Conservation (phyloP, 2,888 invertebrate genomes). For the Trachelus iudaicus region DNA sequence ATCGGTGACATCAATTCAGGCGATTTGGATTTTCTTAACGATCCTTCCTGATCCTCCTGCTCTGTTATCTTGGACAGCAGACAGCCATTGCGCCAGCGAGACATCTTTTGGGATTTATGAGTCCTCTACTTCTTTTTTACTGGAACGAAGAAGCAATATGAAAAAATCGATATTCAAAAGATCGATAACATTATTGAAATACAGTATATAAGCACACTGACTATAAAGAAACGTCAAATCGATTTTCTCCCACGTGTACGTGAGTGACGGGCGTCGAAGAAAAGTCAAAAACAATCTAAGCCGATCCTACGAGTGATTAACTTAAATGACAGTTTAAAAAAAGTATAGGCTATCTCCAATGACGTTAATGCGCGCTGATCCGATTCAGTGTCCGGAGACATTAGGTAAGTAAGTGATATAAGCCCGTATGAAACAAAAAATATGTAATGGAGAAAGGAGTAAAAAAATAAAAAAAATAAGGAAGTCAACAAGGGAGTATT, state of each 20-base stretch:
- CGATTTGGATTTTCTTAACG: constrained; percentile 6
- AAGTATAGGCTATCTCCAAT: neutral
- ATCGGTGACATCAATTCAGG: constrained; percentile 40
- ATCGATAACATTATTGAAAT: neutral
- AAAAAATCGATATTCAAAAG: neutral
- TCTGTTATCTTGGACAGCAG: constrained; percentile 25
- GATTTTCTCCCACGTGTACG: neutral
- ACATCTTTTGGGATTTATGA: constrained; percentile 1
- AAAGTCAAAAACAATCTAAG: neutral
- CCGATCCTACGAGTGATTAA: neutral
- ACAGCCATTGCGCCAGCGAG: constrained; percentile 13
- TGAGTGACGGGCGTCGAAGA: neutral
- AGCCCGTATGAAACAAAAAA: neutral
- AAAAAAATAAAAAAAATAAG: neutral
- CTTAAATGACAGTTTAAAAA: neutral
- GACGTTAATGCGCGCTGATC: neutral
- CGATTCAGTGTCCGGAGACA: neutral
- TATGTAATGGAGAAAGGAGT: neutral
- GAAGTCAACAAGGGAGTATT: neutral
- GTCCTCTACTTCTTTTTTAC: neutral
- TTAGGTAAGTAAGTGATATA: neutral
- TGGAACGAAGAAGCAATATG: neutral
- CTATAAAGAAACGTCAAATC: neutral
- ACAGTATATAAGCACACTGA: neutral
- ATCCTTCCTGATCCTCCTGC: constrained; percentile 20